Evolutionary conservation across 2,888 invertebrate genomes (phyloP).

Genomic region (Lithophane semibrunnea): DNA sequence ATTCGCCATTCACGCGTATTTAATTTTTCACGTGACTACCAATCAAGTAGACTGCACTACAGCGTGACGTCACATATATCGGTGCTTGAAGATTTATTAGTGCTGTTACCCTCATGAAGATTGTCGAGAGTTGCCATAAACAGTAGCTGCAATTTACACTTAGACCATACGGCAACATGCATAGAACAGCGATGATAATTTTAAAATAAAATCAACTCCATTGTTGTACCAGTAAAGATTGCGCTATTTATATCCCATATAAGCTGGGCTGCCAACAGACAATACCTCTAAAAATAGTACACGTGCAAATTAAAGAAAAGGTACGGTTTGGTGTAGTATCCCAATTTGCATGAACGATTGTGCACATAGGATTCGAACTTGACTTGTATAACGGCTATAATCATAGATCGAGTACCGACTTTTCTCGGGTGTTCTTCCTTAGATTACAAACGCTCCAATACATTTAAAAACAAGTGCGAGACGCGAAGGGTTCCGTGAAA

Average conservation of each 20-base stretch:
- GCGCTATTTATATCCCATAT: constrained; percentile 18
- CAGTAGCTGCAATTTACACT: not conserved
- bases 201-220: constrained; percentile 4
- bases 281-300: not conserved
- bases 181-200: not conserved
- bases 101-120: not conserved
- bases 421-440: not conserved
- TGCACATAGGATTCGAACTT: not conserved
- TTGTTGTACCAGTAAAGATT: not conserved
- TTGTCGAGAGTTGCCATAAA: not conserved
- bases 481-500: too few relatives aligned
- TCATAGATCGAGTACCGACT: not conserved
- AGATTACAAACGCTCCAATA: not conserved
- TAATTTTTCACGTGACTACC: constrained; percentile 1
- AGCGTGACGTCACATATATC: not conserved
- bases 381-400: not conserved
- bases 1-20: constrained; percentile 6
- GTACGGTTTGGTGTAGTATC: not conserved
- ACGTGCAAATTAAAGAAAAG: constrained; percentile 12
- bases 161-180: not conserved
- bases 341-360: constrained; percentile 1
- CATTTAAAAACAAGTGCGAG: too few relatives aligned
- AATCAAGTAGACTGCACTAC: constrained; percentile 1
- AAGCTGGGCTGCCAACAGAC: constrained; percentile 19
- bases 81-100: not conserved